A percentile compares a stretch with the other conserved stretches of the same genome.
Conservation (phyloP, 2,797 vertebrate genomes). For the Thunnus albacares region DNA sequence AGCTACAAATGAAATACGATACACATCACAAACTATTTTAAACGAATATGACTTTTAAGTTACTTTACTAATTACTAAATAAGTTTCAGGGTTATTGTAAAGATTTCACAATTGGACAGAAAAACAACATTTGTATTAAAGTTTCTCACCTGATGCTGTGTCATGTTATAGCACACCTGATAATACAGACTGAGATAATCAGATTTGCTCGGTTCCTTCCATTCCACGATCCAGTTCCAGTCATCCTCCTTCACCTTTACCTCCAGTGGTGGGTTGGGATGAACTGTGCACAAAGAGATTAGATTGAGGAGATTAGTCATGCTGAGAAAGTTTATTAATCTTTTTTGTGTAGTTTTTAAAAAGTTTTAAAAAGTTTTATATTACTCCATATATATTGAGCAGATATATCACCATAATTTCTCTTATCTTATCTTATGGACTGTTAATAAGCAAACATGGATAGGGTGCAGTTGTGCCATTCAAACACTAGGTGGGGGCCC, state of each 20-base stretch:
- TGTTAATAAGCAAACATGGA: background rate
- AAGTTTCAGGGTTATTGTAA: too few relatives aligned
- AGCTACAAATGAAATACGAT: background rate
- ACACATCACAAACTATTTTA: too few relatives aligned
- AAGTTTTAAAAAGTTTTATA: background rate
- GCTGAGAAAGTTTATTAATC: background rate
- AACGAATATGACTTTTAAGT: too few relatives aligned
- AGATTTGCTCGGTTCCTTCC: conserved; percentile 36
- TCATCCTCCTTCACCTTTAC: conserved; percentile 44
- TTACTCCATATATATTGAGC: background rate
- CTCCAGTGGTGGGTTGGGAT: conserved; percentile 52
- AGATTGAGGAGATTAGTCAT: background rate
- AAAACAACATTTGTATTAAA: background rate
- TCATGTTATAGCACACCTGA: conserved; percentile 70
- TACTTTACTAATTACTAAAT: too few relatives aligned
- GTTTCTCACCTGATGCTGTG: conserved; percentile 53
- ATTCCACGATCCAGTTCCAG: conserved; percentile 65
- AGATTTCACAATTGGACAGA: too few relatives aligned
- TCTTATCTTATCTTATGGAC: background rate
- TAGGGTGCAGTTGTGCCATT: conserved; percentile 38
- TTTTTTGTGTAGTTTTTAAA: background rate
- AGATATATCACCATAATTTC: background rate
- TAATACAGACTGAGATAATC: conserved; percentile 11
- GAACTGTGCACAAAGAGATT: conserved; percentile 60
- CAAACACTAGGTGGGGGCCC: conserved; percentile 63